Conservation (phyloP, 1,140 invertebrate species). For the Magallana ariakensis region DNA sequence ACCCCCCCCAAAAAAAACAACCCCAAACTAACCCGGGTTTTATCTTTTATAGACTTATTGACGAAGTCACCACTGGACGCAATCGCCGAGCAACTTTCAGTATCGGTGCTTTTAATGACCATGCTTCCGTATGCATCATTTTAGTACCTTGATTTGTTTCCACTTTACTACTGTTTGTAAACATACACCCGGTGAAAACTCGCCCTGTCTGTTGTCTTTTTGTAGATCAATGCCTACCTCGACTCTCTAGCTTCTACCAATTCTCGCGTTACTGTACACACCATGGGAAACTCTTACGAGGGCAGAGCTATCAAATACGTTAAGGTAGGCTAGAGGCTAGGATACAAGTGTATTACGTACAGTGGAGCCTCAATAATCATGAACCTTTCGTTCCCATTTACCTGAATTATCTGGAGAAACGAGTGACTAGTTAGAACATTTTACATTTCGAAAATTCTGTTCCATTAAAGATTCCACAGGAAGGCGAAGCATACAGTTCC, state of each 20-base stretch:
- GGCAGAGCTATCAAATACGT: slow-evolving; percentile 64
- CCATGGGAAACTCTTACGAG: slow-evolving; percentile 65
- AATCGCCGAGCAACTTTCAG: not conserved
- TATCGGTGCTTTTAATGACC: not conserved
- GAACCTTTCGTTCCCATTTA: too few relatives aligned
- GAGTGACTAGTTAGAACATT: too few relatives aligned
- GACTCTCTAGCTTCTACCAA: slow-evolving; percentile 28
- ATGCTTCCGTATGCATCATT: not conserved
- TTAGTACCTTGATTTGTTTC: too few relatives aligned
- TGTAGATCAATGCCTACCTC: slow-evolving; percentile 39
- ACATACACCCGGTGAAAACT: too few relatives aligned
- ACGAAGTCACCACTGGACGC: not conserved
- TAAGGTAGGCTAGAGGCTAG: slow-evolving; percentile 56
- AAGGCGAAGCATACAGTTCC: too few relatives aligned
- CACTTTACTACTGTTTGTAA: too few relatives aligned
- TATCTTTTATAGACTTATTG: slow-evolving; percentile 3
- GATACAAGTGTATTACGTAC: not conserved
- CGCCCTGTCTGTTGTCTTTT: not conserved
- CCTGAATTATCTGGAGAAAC: too few relatives aligned
- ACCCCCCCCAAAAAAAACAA: too few relatives aligned
- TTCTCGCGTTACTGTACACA: slow-evolving; percentile 54
- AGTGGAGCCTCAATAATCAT: too few relatives aligned
- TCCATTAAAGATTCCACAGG: too few relatives aligned
- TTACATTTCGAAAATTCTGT: too few relatives aligned
- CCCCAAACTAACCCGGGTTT: too few relatives aligned